These are phyloP conservation scores for Tauraco hartlaubi DNA, from an alignment of 2,797 vertebrate genomes.

Conservation along the genomic window DNA sequence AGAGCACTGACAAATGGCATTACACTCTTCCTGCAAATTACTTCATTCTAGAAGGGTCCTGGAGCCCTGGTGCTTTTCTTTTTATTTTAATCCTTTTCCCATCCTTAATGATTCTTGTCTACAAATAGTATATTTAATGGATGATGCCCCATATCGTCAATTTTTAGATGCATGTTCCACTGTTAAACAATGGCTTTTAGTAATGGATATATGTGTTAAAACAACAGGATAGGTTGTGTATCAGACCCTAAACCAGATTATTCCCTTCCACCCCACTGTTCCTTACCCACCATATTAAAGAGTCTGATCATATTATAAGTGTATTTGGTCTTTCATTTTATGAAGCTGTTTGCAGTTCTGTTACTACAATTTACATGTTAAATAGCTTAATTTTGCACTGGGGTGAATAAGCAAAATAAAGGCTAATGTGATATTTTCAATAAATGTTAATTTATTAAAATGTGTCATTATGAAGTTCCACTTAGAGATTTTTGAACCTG, in stretches of 20 bases:
- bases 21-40: constrained; percentile 37
- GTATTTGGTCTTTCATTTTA: constrained; percentile 57
- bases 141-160: constrained; percentile 44
- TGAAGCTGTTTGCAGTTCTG: constrained; percentile 8
- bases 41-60: constrained; percentile 41
- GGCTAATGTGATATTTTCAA: constrained; percentile 39
- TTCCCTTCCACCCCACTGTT: constrained; percentile 10
- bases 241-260: constrained; percentile 47
- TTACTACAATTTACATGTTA: neutral
- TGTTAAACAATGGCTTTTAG: constrained; percentile 72
- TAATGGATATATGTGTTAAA: constrained; percentile 27
- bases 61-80: constrained; percentile 71
- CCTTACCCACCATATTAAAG: constrained; percentile 76
- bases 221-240: constrained; percentile 31
- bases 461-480: neutral
- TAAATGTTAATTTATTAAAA: constrained; percentile 52
- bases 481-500: neutral
- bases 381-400: constrained; percentile 19
- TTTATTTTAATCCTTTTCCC: constrained; percentile 63
- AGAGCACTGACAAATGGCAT: constrained; percentile 49
- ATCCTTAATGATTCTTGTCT: constrained; percentile 53
- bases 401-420: constrained; percentile 14
- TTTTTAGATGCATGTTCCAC: constrained; percentile 74
- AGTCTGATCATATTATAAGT: constrained; percentile 61
- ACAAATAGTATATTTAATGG: constrained; percentile 70